Conservation (phyloP, 2,888 invertebrate species). For the Drosophila monieri region DNA sequence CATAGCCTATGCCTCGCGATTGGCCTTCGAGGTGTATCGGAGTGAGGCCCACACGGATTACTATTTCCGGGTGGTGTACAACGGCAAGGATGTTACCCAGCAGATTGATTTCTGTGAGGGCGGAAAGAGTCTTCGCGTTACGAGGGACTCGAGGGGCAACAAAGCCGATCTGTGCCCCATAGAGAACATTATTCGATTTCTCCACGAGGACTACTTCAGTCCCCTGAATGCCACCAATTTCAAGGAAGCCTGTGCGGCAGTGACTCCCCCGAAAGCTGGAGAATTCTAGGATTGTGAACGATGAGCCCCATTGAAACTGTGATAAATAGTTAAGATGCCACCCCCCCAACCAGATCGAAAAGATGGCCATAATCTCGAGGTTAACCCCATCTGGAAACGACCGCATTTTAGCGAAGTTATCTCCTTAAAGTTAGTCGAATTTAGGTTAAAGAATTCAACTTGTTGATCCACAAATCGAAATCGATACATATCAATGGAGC, state of each 20-base stretch:
- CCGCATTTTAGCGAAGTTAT: constrained; percentile 43
- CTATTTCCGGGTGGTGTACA: constrained; percentile 92
- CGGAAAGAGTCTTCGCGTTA: constrained; percentile 85
- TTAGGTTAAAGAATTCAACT: constrained; percentile 37
- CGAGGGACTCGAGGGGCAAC: constrained; percentile 84
- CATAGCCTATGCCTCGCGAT: constrained; percentile 93
- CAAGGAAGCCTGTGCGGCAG: constrained; percentile 90
- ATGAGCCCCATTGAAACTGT: constrained; percentile 60
- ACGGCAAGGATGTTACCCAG: constrained; percentile 94
- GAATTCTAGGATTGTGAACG: constrained; percentile 74
- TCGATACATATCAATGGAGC: constrained; percentile 68
- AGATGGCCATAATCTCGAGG: not conserved
- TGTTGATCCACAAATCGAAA: constrained; percentile 46
- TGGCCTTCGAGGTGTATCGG: constrained; percentile 94
- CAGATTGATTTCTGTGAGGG: constrained; percentile 91
- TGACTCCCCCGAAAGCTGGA: constrained; percentile 73
- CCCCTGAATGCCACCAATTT: constrained; percentile 94
- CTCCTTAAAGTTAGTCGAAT: constrained; percentile 28
- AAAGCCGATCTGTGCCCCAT: constrained; percentile 90
- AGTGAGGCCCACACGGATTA: constrained; percentile 87
- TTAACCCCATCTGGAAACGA: constrained; percentile 18
- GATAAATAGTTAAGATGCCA: constrained; percentile 61
- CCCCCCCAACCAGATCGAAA: constrained; percentile 18
- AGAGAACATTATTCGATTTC: constrained; percentile 93
- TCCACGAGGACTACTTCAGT: constrained; percentile 94